These are phyloP conservation scores for Drosophila anomelani DNA, from an alignment of 2,888 invertebrate genomes.

Conservation along the genomic window DNA sequence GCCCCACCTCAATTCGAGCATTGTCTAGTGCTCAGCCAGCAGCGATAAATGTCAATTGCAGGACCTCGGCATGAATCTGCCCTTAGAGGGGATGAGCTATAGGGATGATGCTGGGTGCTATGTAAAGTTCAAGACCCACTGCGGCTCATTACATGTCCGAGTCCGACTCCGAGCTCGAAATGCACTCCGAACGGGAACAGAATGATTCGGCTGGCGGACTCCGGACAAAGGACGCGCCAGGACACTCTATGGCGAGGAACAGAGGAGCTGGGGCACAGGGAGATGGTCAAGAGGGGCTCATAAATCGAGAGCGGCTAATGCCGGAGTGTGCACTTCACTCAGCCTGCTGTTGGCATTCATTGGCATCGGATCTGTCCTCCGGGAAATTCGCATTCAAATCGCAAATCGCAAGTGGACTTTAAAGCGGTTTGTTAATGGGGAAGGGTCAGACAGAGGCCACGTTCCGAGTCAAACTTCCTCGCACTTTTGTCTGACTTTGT, in stretches of 20 bases:
- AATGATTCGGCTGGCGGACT: conserved; percentile 15
- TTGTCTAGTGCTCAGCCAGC: conserved; percentile 49
- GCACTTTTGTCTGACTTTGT: conserved; percentile 40
- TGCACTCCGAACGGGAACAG: conserved; percentile 29
- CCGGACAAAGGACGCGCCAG: conserved; percentile 39
- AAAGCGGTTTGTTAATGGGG: conserved; percentile 30
- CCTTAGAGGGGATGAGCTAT: conserved; percentile 10
- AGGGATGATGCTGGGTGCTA: conserved; percentile 18
- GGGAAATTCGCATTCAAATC: conserved; percentile 44
- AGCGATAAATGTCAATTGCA: conserved; percentile 79
- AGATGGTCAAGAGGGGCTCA: conserved; percentile 56
- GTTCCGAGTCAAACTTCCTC: conserved; percentile 12
- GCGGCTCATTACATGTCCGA: conserved; percentile 52
- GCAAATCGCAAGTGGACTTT: conserved; percentile 20
- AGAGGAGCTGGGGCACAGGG: conserved; percentile 24
- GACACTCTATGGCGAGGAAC: conserved; percentile 15
- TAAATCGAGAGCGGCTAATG: conserved; percentile 71
- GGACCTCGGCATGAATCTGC: conserved; percentile 27
- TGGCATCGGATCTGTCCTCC: conserved; percentile 24
- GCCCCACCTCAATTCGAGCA: conserved; percentile 17
- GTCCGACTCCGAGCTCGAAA: conserved; percentile 9
- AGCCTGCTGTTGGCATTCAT: conserved; percentile 68
- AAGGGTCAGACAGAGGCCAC: conserved; percentile 28
- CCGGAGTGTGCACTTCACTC: conserved; percentile 62
- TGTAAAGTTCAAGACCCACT: conserved; percentile 44